Percentiles rank a stretch among this genome's conserved stretches.
Conservation (phyloP, 2,797 vertebrate species). For the Poeciliopsis turneri region DNA sequence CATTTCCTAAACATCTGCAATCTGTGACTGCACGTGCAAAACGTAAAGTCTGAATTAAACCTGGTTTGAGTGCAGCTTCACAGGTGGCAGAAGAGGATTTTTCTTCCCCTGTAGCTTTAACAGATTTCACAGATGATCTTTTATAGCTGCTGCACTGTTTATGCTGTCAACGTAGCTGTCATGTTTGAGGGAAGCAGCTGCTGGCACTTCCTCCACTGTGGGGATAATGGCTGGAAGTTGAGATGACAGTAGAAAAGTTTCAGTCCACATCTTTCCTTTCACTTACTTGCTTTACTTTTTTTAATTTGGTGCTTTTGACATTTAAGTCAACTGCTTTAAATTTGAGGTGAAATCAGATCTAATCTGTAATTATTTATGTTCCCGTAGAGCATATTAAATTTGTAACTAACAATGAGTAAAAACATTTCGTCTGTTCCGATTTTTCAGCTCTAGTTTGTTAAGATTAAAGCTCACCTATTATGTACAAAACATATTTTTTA, state of each 20-base stretch:
- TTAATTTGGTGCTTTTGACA: constrained; percentile 27
- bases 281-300: constrained; percentile 18
- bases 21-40: neutral
- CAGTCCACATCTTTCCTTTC: constrained; percentile 23
- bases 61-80: neutral
- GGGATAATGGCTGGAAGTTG: constrained; percentile 42
- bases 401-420: neutral
- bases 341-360: constrained; percentile 19
- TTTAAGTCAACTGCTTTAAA: constrained; percentile 14
- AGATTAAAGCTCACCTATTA: no score
- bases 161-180: constrained; percentile 59
- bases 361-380: constrained; percentile 8
- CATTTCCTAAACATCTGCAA: neutral
- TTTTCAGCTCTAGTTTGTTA: constrained; percentile 11
- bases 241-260: constrained; percentile 43
- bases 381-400: neutral
- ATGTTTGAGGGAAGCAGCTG: constrained; percentile 48
- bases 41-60: neutral
- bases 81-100: neutral
- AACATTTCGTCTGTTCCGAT: constrained; percentile 12
- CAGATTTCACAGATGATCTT: constrained; percentile 38
- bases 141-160: constrained; percentile 41
- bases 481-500: no score
- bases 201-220: constrained; percentile 48
- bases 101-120: constrained; percentile 1